Evolutionary conservation across 2,113 vertebrate species (phyloP).

Genomic region (Leptosomus discolor): DNA sequence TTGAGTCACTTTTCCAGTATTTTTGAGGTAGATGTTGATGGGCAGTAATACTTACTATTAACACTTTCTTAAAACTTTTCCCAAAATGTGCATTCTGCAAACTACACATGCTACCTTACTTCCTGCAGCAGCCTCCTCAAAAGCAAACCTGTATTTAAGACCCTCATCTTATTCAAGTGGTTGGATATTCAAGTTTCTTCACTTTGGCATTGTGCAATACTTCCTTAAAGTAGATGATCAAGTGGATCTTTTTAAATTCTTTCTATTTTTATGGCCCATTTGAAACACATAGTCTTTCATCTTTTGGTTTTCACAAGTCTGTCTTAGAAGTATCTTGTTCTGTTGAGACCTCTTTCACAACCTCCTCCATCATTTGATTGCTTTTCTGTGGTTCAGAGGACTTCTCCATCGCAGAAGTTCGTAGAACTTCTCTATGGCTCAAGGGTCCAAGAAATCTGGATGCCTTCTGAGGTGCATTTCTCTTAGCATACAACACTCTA

Average conservation of each 20-base stretch:
- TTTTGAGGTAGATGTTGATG: not conserved
- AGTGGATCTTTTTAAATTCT: not conserved
- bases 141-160: not conserved
- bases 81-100: not conserved
- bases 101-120: not conserved
- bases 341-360: not conserved
- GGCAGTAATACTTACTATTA: not conserved
- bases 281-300: not conserved
- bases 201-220: not conserved
- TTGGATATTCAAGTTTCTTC: not conserved
- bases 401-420: not conserved
- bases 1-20: not conserved
- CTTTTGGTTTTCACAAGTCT: not conserved
- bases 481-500: not conserved
- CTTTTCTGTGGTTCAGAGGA: not conserved
- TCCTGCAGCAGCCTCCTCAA: not conserved
- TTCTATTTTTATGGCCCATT: not conserved
- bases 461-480: not conserved
- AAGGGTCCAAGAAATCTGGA: not conserved
- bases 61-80: not conserved
- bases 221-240: not conserved
- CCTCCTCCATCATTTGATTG: not conserved
- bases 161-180: not conserved
- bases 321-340: not conserved
- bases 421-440: not conserved